Conservation (phyloP, 2,888 invertebrate species). For the Neoaliturus tenellus region DNA sequence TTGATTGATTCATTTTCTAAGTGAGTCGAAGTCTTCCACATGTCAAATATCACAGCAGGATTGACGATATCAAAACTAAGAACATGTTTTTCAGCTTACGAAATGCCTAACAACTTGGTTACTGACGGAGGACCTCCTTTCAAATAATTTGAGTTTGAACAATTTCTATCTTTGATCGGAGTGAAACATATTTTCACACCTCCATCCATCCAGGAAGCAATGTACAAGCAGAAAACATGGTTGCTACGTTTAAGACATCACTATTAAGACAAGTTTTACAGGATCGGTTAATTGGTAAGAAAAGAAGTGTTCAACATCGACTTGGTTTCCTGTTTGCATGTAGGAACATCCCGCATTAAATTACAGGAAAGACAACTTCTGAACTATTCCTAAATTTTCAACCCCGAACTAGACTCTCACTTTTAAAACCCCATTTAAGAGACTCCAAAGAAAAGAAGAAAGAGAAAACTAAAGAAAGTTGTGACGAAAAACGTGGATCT, state of each 20-base stretch:
- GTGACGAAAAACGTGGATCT: not conserved
- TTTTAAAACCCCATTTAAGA: not conserved
- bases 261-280: constrained; percentile 54
- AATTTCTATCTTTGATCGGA: constrained; percentile 22
- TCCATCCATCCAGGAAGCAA: constrained; percentile 60
- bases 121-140: constrained; percentile 15
- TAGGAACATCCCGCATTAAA: constrained; percentile 65
- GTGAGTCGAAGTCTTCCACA: not conserved
- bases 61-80: not conserved
- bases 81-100: not conserved
- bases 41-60: not conserved
- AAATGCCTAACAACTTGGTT: not conserved
- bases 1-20: not conserved
- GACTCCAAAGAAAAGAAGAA: not conserved
- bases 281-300: not conserved
- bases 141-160: constrained; percentile 24
- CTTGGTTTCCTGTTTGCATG: constrained; percentile 62
- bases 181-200: not conserved
- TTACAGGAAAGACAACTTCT: constrained; percentile 65
- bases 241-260: constrained; percentile 58
- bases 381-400: not conserved
- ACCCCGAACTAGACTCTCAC: not conserved
- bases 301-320: constrained; percentile 59
- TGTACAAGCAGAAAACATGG: not conserved
- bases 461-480: not conserved